Evolutionary conservation across 64 coral and sea anemone genomes (phyloP), one percentile per base, ranked within the genome.

Genomic region (Acropora yongei): DNA sequence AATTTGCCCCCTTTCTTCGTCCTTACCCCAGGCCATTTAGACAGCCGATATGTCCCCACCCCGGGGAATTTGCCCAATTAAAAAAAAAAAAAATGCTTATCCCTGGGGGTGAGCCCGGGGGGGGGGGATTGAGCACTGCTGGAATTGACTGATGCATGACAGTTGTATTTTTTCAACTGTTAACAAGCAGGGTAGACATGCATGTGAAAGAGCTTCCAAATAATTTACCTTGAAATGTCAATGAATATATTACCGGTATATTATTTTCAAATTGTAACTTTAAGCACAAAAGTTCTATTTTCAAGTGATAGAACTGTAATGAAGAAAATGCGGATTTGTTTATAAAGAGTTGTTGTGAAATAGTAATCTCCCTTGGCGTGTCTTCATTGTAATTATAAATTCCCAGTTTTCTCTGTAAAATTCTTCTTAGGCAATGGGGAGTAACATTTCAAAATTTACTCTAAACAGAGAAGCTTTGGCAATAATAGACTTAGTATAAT

Each of bases 151-250:
- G n/a, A n/a, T n/a, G n/a, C n/a, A n/a, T n/a, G n/a, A n/a, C n/a
- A n/a, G n/a, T n/a, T n/a, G n/a, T n/a, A n/a, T n/a, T n/a, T n/a
- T n/a, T n/a, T n/a, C n/a, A n/a, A n/a, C n/a, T n/a, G n/a, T n/a
- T n/a, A n/a, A n/a, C n/a, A n/a, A n/a, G n/a, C n/a, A n/a, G n/a
- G n/a, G n/a, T n/a, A n/a, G n/a, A n/a, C n/a, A n/a, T n/a, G n/a
- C n/a, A n/a, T n/a, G n/a, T n/a, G n/a, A n/a, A n/a, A n/a, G n/a
- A n/a, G n/a, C n/a, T n/a, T n/a, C n/a, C n/a, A 66, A 66, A 66
- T 66, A 66, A 66, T 66, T 66, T 66, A 66, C 61, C 61, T 66
- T 66, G 61, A 66, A 66, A 66, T 66, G 61, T 66, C 61, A 66
- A 66, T 66, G 61, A 66, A 66, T 66, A 66, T 66, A 66, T 17